phyloP scores from a whole-genome alignment of 1,140 invertebrate genomes.

The Anadara kagoshimensis region DNA sequence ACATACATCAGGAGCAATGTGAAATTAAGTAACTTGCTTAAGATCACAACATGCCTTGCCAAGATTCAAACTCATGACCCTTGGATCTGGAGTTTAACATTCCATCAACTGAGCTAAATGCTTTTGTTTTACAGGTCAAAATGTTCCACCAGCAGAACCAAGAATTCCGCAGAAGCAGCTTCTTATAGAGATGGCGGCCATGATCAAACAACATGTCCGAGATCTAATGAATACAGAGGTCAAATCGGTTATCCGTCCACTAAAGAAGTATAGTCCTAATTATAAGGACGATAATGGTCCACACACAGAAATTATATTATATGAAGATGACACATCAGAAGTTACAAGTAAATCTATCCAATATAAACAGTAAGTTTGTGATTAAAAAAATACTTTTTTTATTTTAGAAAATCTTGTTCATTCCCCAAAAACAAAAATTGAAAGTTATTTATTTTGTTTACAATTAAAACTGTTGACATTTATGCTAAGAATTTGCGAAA shows the following conservation, averaged over 20 bases:
- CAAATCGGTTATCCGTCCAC: constrained; percentile 63
- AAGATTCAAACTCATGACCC: no score
- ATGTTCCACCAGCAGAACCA: constrained; percentile 54
- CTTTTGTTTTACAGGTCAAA: constrained; percentile 44
- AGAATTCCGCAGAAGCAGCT: constrained; percentile 69
- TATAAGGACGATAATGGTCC: constrained; percentile 50
- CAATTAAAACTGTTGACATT: no score
- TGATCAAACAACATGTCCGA: constrained; percentile 68
- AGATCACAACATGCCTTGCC: no score
- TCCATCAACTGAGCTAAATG: no score
- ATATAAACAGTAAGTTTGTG: constrained; percentile 47
- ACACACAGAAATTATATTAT: constrained; percentile 70
- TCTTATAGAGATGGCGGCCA: constrained; percentile 69
- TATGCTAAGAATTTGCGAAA: no score
- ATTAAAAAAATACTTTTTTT: background rate
- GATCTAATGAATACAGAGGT: constrained; percentile 65
- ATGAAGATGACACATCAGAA: constrained; percentile 60
- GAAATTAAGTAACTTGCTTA: no score
- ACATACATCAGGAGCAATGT: no score
- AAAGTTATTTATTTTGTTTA: no score
- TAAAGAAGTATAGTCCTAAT: constrained; percentile 63
- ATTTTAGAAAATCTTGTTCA: background rate
- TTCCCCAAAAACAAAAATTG: background rate
- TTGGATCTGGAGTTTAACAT: no score
- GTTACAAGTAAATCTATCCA: constrained; percentile 41